These are phyloP conservation scores for Candidula unifasciata DNA, from an alignment of 2,888 invertebrate genomes.

Conservation along the genomic window DNA sequence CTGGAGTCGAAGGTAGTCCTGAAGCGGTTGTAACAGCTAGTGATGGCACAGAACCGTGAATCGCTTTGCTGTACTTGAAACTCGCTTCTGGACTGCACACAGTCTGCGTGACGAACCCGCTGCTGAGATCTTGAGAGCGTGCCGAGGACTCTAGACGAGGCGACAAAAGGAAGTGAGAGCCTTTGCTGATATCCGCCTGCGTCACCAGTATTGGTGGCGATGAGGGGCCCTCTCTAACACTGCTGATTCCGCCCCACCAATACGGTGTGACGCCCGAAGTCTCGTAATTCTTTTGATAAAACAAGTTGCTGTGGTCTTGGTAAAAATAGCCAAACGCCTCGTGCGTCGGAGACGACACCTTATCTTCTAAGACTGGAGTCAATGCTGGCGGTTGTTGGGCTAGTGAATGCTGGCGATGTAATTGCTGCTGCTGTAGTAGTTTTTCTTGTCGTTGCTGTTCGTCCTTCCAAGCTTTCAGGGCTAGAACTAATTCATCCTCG, in stretches of 20 bases:
- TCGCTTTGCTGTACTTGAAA: neutral
- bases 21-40: neutral
- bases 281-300: neutral
- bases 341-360: constrained; percentile 24
- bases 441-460: constrained; percentile 39
- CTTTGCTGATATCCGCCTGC: neutral
- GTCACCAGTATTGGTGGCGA: constrained; percentile 38
- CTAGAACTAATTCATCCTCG: constrained; percentile 45
- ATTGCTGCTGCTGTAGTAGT: neutral
- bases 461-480: constrained; percentile 43
- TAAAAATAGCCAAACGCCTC: constrained; percentile 44
- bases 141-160: neutral
- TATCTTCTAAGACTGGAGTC: constrained; percentile 40
- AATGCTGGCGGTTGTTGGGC: constrained; percentile 32
- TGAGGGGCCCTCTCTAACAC: constrained; percentile 43
- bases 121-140: neutral
- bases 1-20: neutral
- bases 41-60: neutral
- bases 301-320: neutral
- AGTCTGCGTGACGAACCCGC: neutral
- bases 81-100: neutral
- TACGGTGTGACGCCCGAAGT: constrained; percentile 29
- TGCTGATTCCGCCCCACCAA: constrained; percentile 48
- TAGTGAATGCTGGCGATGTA: constrained; percentile 16
- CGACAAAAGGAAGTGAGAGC: neutral